These are phyloP conservation scores for Aleadryas rufinucha DNA, from an alignment of 2,113 vertebrate species.

Conservation along the genomic window DNA sequence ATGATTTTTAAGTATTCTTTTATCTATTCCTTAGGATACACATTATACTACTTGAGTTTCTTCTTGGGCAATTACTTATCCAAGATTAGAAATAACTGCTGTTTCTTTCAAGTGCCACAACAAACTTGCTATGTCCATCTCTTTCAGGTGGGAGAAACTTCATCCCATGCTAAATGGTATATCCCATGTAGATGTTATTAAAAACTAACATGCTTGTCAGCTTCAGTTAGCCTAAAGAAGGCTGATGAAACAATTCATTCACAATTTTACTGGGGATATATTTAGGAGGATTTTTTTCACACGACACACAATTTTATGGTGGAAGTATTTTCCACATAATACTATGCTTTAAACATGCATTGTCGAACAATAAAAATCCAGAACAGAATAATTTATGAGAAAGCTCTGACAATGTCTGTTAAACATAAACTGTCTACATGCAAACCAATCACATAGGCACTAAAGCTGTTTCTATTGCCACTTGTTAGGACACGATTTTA, in stretches of 20 bases:
- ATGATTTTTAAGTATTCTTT: neutral
- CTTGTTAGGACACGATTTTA: neutral
- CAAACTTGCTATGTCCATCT: neutral
- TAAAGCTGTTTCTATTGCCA: neutral
- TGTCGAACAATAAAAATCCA: neutral
- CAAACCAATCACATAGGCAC: neutral
- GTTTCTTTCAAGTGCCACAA: neutral
- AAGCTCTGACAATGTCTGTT: neutral
- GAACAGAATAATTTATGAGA: neutral
- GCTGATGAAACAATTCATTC: neutral
- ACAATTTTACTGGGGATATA: neutral
- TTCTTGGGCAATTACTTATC: neutral
- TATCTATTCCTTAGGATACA: neutral
- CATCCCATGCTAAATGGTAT: neutral
- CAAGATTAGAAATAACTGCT: neutral
- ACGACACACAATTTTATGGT: neutral
- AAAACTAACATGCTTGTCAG: neutral
- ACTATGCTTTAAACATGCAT: neutral
- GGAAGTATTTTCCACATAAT: neutral
- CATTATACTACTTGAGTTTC: neutral
- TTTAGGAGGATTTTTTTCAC: neutral
- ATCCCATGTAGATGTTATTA: neutral
- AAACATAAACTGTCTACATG: neutral
- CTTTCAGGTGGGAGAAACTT: neutral
- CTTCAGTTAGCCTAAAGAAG: neutral